Percentiles rank a stretch among this genome's conserved stretches.
Conservation (phyloP, 2,113 vertebrate species). For the Aspidoscelis tigris region DNA sequence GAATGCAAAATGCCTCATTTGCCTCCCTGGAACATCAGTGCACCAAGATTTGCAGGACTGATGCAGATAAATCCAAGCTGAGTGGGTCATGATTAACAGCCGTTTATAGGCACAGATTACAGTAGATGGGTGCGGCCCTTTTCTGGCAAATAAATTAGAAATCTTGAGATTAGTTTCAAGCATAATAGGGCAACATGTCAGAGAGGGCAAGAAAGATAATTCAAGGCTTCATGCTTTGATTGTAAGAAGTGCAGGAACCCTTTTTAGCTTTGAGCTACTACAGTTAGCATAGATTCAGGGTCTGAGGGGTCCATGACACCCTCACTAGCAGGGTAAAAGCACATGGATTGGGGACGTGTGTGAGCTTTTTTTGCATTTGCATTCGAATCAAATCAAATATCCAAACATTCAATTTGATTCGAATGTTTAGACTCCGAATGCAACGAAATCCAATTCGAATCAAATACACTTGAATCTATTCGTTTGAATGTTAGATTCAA, state of each 20-base stretch:
- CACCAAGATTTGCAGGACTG: not conserved
- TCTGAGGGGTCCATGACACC: too few relatives aligned
- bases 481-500: too few relatives aligned
- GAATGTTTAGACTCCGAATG: too few relatives aligned
- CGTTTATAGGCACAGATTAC: not conserved
- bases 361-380: too few relatives aligned
- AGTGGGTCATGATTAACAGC: not conserved
- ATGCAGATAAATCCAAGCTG: not conserved
- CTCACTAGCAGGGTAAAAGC: too few relatives aligned
- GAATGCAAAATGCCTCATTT: conserved; percentile 40
- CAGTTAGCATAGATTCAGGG: too few relatives aligned
- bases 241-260: not conserved
- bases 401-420: too few relatives aligned
- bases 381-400: too few relatives aligned
- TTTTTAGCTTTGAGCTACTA: too few relatives aligned
- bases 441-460: too few relatives aligned
- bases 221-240: not conserved
- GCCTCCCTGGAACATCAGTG: not conserved
- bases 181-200: conserved; percentile 5
- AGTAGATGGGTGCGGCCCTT: not conserved
- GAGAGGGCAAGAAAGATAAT: conserved; percentile 7
- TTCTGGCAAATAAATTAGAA: not conserved
- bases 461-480: too few relatives aligned
- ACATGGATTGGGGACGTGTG: too few relatives aligned
- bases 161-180: not conserved